Evolutionary conservation across 2,113 vertebrate species (phyloP).

Genomic region (Colossoma macropomum): DNA sequence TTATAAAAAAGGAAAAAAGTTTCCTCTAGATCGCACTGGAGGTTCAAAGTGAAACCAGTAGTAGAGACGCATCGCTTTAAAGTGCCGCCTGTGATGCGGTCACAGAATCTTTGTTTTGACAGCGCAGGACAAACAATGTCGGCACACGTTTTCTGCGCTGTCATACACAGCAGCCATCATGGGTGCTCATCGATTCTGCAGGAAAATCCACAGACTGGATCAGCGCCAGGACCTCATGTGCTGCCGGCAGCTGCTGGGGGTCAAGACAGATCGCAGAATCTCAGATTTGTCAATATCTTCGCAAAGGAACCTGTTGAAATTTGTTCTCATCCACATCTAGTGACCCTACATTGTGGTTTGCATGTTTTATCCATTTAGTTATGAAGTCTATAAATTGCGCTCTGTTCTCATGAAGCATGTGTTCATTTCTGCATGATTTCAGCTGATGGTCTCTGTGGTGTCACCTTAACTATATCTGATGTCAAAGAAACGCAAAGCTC

Average conservation of each 20-base stretch:
- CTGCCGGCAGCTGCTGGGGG: background rate
- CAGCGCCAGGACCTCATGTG: background rate
- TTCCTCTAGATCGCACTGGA: background rate
- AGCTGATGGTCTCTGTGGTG: background rate
- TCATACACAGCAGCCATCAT: background rate
- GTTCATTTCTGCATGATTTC: background rate
- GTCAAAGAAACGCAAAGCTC: background rate
- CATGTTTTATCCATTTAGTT: background rate
- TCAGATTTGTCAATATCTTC: background rate
- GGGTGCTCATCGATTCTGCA: background rate
- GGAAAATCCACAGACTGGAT: background rate
- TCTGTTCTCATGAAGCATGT: background rate
- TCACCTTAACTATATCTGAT: background rate
- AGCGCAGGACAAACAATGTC: slow-evolving; percentile 17
- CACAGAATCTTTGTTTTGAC: slow-evolving; percentile 5
- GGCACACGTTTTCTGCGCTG: background rate
- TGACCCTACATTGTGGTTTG: background rate
- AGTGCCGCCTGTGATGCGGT: background rate
- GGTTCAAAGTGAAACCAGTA: background rate
- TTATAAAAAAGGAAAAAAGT: background rate
- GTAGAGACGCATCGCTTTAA: background rate
- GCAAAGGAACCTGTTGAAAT: background rate
- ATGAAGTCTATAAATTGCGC: background rate
- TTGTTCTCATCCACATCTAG: background rate
- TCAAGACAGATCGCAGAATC: background rate